Percentiles rank a stretch among this genome's conserved stretches.
Conservation (phyloP, 2,113 vertebrate species). For the Ciconia stormi region DNA sequence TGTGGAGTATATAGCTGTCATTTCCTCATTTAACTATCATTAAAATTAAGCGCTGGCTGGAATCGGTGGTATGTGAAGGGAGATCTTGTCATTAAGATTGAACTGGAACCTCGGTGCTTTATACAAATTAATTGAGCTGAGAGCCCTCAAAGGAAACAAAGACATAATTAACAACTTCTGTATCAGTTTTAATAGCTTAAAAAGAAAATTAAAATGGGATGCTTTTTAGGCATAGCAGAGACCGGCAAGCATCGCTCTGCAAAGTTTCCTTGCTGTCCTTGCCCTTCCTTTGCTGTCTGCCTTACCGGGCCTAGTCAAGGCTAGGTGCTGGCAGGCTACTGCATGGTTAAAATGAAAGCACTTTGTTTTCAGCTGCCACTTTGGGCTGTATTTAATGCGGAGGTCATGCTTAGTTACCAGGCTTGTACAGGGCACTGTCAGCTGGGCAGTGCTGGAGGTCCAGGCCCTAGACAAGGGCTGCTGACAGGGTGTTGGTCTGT, state of each 20-base stretch:
- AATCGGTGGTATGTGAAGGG: background rate
- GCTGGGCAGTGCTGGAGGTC: background rate
- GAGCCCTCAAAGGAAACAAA: conserved; percentile 30
- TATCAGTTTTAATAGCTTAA: background rate
- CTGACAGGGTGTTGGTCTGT: background rate
- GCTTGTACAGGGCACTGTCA: background rate
- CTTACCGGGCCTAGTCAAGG: accelerated
- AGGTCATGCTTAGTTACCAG: background rate
- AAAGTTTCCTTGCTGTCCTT: background rate
- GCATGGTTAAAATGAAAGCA: background rate
- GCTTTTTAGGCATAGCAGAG: background rate
- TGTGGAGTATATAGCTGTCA: background rate
- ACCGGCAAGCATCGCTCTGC: background rate
- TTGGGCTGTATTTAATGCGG: background rate
- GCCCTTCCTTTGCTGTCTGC: background rate
- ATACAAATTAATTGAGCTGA: conserved; percentile 11
- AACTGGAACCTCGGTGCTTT: conserved; percentile 11
- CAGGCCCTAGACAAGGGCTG: background rate
- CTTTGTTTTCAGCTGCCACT: background rate
- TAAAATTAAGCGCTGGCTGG: background rate
- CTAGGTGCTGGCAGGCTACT: background rate
- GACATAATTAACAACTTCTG: background rate
- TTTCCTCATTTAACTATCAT: background rate
- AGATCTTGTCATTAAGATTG: conserved; percentile 8
- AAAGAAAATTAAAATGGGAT: background rate